Percentiles rank a stretch among this genome's conserved stretches.
Evolutionary conservation across 2,113 vertebrate species (phyloP).

Genomic region (Garra rufa): DNA sequence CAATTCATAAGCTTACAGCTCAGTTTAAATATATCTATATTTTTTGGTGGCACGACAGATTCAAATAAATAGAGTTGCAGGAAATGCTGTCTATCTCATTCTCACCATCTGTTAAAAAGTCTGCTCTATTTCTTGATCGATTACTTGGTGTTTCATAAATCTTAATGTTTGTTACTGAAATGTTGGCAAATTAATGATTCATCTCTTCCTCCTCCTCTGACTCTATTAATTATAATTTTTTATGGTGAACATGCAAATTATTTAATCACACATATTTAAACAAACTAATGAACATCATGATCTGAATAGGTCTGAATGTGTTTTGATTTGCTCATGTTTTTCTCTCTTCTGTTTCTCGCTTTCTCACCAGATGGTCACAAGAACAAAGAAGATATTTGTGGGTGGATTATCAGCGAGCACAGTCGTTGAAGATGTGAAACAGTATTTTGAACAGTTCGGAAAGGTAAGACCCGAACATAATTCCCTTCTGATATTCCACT

Average conservation of each 20-base stretch:
- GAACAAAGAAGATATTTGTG: conserved; percentile 99
- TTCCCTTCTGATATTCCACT: not conserved
- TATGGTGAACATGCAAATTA: not conserved
- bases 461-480: conserved; percentile 82
- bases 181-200: not conserved
- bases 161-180: not conserved
- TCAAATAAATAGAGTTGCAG: not conserved
- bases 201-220: not conserved
- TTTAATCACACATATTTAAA: not conserved
- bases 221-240: not conserved
- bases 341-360: conserved; percentile 59
- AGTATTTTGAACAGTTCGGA: conserved; percentile 99
- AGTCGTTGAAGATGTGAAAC: conserved; percentile 99
- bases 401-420: conserved; percentile 98
- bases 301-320: not conserved
- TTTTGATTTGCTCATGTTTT: conserved; percentile 38
- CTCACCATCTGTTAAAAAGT: not conserved
- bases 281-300: not conserved
- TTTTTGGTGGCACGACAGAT: not conserved
- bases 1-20: not conserved
- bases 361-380: conserved; percentile 96
- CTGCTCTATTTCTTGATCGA: not conserved
- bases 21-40: not conserved
- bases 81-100: not conserved
- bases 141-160: not conserved